Evolutionary conservation across 23 tunicate species (phyloP).

Genomic region (Trididemnum miniatum): DNA sequence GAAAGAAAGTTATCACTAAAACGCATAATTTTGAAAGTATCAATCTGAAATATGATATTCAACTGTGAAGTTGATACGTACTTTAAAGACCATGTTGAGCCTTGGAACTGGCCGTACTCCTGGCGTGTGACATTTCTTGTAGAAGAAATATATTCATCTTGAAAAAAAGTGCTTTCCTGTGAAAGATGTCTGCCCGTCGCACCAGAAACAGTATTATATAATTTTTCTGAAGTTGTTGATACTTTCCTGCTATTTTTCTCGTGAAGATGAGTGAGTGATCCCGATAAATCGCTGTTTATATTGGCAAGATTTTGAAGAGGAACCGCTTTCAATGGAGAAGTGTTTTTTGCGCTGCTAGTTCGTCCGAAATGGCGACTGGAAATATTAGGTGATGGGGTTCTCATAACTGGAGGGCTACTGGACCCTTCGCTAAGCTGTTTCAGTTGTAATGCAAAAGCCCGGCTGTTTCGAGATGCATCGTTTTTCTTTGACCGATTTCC

Average conservation of each 20-base stretch:
- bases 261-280: background rate
- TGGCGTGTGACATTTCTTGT: no score
- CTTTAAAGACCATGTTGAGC: slow-evolving; percentile 31
- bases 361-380: no score
- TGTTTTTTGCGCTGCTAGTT: background rate
- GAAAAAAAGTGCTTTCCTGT: slow-evolving; percentile 7
- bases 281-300: background rate
- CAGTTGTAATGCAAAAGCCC: slow-evolving; percentile 54
- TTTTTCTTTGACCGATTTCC: slow-evolving; percentile 31
- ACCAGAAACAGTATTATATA: slow-evolving; percentile 61
- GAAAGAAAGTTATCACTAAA: no score
- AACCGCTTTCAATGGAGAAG: background rate
- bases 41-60: no score
- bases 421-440: slow-evolving; percentile 23
- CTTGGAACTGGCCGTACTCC: background rate
- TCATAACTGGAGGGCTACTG: background rate
- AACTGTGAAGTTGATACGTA: no score
- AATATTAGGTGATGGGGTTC: background rate
- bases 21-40: no score
- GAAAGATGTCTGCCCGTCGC: slow-evolving; percentile 37
- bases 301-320: background rate
- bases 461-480: slow-evolving; percentile 69
- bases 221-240: background rate
- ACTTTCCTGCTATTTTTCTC: background rate
- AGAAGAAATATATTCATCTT: background rate